phyloP scores from a whole-genome alignment of 2,797 vertebrate genomes.

The Ispidina picta region DNA sequence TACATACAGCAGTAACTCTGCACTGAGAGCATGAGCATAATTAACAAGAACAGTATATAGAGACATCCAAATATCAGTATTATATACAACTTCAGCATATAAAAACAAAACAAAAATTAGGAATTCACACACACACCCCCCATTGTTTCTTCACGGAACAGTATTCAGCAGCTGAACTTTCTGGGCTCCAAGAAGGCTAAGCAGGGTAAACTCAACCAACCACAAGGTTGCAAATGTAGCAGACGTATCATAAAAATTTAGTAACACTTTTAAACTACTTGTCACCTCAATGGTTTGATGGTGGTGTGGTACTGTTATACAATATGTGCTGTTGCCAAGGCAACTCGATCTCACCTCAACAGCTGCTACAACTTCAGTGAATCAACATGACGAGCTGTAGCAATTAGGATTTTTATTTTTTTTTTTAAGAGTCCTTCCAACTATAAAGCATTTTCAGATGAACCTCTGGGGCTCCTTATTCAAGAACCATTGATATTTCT shows the following conservation, averaged over 20 bases:
- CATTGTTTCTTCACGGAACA: neutral
- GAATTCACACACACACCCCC: neutral
- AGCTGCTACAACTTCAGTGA: slow-evolving; percentile 47
- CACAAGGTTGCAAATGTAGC: slow-evolving; percentile 54
- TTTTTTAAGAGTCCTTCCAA: slow-evolving; percentile 23
- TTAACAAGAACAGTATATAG: neutral
- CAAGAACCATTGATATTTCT: neutral
- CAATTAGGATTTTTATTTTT: neutral
- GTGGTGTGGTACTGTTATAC: slow-evolving; percentile 53
- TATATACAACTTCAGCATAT: neutral
- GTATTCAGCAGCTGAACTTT: slow-evolving; percentile 15
- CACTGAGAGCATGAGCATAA: neutral
- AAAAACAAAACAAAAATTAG: neutral
- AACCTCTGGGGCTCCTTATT: slow-evolving; percentile 14
- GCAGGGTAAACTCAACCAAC: slow-evolving; percentile 43
- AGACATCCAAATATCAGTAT: neutral
- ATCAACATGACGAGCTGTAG: neutral
- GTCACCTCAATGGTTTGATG: slow-evolving; percentile 65
- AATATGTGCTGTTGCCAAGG: slow-evolving; percentile 64
- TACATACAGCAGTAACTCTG: neutral
- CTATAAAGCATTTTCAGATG: slow-evolving; percentile 36
- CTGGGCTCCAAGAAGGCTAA: slow-evolving; percentile 18
- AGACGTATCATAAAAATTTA: slow-evolving; percentile 65
- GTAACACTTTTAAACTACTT: slow-evolving; percentile 65
- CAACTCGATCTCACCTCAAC: slow-evolving; percentile 63